These are phyloP conservation scores for Lamproptera curius DNA, from an alignment of 2,888 invertebrate genomes.

Conservation along the genomic window DNA sequence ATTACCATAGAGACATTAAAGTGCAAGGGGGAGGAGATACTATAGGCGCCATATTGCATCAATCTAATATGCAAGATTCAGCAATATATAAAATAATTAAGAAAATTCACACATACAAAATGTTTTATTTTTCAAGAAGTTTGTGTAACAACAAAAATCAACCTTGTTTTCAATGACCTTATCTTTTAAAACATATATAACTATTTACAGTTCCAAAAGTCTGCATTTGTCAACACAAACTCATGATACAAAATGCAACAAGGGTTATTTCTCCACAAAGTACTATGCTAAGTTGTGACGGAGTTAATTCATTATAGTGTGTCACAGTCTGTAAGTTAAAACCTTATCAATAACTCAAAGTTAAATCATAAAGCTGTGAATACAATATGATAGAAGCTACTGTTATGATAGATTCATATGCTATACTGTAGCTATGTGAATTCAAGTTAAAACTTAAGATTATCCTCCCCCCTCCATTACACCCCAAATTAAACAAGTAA, in stretches of 20 bases:
- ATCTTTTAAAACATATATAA: constrained; percentile 73
- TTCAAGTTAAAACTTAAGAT: constrained; percentile 58
- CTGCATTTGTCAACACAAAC: constrained; percentile 74
- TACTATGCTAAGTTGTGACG: constrained; percentile 74
- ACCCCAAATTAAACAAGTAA: constrained; percentile 42
- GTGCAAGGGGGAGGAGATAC: constrained; percentile 31
- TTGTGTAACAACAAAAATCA: constrained; percentile 79
- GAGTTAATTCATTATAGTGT: constrained; percentile 67
- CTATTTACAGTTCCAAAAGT: constrained; percentile 75
- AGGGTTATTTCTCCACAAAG: constrained; percentile 68
- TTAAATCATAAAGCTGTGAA: constrained; percentile 71
- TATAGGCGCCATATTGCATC: constrained; percentile 19
- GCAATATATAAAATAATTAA: constrained; percentile 46
- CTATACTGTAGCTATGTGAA: constrained; percentile 58
- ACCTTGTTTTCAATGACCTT: constrained; percentile 75
- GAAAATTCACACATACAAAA: constrained; percentile 75
- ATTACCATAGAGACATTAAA: no score
- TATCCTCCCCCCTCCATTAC: constrained; percentile 62
- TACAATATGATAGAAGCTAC: constrained; percentile 71
- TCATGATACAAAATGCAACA: constrained; percentile 73
- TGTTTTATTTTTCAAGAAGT: constrained; percentile 76
- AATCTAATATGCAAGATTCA: constrained; percentile 21
- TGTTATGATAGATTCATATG: constrained; percentile 64
- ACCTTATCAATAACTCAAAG: constrained; percentile 59
- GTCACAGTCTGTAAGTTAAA: constrained; percentile 67